phyloP scores from a whole-genome alignment of 1,140 invertebrate species.

The Dysdera silvatica region DNA sequence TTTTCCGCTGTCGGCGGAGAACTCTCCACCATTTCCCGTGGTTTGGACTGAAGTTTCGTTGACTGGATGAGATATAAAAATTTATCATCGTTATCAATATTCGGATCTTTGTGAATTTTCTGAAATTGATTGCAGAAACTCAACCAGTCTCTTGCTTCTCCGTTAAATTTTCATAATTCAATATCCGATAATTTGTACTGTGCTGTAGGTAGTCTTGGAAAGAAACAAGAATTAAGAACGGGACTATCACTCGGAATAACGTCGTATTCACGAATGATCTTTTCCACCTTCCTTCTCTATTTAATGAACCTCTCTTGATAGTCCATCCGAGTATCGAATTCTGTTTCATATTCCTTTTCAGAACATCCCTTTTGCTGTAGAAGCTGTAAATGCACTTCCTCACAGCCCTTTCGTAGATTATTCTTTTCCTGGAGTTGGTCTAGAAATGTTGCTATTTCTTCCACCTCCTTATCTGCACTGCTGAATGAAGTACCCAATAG shows the following conservation, averaged over 20 bases:
- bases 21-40: constrained; percentile 23
- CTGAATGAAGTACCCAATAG: neutral
- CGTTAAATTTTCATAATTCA: neutral
- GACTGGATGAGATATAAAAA: constrained; percentile 1
- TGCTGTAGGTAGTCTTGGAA: neutral
- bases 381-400: neutral
- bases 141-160: neutral
- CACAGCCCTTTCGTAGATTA: neutral
- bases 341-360: neutral
- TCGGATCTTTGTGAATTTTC: neutral
- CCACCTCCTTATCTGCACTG: too few relatives aligned
- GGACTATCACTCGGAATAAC: too few relatives aligned
- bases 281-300: neutral
- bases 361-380: neutral
- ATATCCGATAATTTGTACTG: neutral
- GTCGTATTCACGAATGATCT: too few relatives aligned
- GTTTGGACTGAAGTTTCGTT: neutral
- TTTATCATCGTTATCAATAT: neutral
- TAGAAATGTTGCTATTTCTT: neutral
- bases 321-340: neutral
- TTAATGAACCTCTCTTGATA: neutral
- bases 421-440: neutral
- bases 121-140: neutral
- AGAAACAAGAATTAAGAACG: too few relatives aligned
- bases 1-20: constrained; percentile 23